Conservation (phyloP, 2,888 invertebrate genomes). For the Laothoe populi region DNA sequence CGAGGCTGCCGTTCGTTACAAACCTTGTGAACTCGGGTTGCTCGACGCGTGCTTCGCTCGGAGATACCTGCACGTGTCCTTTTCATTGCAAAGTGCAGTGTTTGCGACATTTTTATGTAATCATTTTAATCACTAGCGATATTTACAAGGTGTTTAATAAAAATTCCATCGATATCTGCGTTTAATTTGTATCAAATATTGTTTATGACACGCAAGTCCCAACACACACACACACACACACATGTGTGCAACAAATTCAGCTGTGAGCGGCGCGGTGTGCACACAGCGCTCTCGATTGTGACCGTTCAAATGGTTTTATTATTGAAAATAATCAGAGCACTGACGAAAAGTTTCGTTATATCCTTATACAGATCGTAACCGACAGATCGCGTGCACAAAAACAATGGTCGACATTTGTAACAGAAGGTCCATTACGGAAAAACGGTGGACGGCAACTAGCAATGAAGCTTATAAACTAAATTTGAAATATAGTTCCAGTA, state of each 20-base stretch:
- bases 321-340: slow-evolving; percentile 57
- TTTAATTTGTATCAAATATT: slow-evolving; percentile 34
- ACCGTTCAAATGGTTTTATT: slow-evolving; percentile 45
- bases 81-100: not conserved
- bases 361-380: slow-evolving; percentile 54
- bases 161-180: slow-evolving; percentile 30
- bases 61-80: slow-evolving; percentile 10
- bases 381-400: slow-evolving; percentile 71
- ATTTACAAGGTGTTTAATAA: slow-evolving; percentile 34
- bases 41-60: slow-evolving; percentile 9
- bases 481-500: not conserved
- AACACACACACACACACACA: slow-evolving; percentile 29
- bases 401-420: slow-evolving; percentile 70
- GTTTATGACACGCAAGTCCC: slow-evolving; percentile 34
- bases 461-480: not conserved
- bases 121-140: slow-evolving; percentile 27
- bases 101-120: slow-evolving; percentile 23
- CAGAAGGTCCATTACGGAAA: slow-evolving; percentile 56
- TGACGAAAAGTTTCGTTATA: slow-evolving; percentile 54
- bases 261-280: slow-evolving; percentile 27
- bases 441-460: slow-evolving; percentile 41
- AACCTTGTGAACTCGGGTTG: slow-evolving; percentile 10
- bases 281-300: slow-evolving; percentile 11
- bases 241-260: slow-evolving; percentile 30
- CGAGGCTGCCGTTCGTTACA: slow-evolving; percentile 2